phyloP scores from a whole-genome alignment of 2,113 vertebrate species.

The Aplodontia rufa region DNA sequence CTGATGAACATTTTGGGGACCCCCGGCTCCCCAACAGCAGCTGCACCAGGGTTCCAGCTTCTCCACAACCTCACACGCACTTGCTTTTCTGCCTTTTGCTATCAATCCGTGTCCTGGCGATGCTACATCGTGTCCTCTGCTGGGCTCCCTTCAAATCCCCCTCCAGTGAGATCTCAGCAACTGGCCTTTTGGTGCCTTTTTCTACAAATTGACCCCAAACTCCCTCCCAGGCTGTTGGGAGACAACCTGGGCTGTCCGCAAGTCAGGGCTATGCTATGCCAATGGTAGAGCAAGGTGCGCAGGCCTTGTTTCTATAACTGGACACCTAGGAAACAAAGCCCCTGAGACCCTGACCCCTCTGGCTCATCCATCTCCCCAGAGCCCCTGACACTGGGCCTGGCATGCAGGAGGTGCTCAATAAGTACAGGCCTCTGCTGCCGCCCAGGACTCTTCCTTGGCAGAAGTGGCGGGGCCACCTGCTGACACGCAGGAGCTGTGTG shows the following conservation, averaged over 20 bases:
- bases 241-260: background rate
- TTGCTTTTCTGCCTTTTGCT: background rate
- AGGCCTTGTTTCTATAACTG: background rate
- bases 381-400: background rate
- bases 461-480: background rate
- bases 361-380: background rate
- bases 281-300: too few species aligned
- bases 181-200: background rate
- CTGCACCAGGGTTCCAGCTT: background rate
- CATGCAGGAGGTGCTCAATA: background rate
- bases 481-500: fast-evolving
- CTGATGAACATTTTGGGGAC: background rate
- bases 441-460: background rate
- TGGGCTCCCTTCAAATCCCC: background rate
- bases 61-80: background rate
- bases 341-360: too few species aligned
- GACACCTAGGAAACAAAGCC: background rate
- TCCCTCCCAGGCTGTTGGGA: background rate
- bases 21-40: background rate
- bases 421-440: background rate
- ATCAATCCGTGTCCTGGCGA: background rate
- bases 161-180: background rate
- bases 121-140: background rate
- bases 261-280: background rate
- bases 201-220: background rate